Percentiles rank a stretch among this genome's conserved stretches.
Evolutionary conservation across 2,797 vertebrate species (phyloP).

Genomic region (Peromyscus nudipes): DNA sequence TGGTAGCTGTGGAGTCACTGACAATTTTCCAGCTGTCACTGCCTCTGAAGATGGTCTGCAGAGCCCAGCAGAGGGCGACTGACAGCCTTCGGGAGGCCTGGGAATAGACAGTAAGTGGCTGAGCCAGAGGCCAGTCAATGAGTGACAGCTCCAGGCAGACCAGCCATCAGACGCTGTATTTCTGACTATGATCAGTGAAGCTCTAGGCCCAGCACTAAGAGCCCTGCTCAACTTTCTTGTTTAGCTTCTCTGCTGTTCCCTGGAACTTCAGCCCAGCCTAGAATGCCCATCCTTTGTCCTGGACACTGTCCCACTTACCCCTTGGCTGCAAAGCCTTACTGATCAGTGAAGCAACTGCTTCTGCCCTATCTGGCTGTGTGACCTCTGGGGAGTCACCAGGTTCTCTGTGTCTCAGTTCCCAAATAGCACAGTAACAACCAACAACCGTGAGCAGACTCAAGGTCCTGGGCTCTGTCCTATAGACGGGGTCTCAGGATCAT

Average conservation of each 20-base stretch:
- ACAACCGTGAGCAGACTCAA: neutral
- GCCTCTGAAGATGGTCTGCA: neutral
- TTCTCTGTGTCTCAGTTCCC: slow-evolving; percentile 17
- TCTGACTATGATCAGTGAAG: fast-evolving
- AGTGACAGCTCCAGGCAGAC: no score
- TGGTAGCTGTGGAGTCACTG: neutral
- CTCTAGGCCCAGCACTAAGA: neutral
- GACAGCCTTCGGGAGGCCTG: slow-evolving; percentile 55
- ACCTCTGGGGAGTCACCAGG: neutral
- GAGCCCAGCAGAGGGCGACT: slow-evolving; percentile 75
- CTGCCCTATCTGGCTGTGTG: slow-evolving; percentile 14
- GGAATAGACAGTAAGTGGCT: neutral
- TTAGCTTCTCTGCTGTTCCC: neutral
- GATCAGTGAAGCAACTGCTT: neutral
- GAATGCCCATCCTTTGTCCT: neutral
- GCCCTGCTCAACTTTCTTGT: neutral
- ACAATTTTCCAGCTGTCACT: neutral
- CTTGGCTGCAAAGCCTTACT: neutral
- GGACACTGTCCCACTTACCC: neutral
- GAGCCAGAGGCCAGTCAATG: neutral
- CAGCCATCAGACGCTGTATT: neutral
- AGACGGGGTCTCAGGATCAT: neutral
- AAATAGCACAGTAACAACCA: neutral
- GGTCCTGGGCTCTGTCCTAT: neutral
- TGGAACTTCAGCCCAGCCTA: neutral